Conservation (phyloP, 2,113 vertebrate species). For the Acanthochromis polyacanthus region DNA sequence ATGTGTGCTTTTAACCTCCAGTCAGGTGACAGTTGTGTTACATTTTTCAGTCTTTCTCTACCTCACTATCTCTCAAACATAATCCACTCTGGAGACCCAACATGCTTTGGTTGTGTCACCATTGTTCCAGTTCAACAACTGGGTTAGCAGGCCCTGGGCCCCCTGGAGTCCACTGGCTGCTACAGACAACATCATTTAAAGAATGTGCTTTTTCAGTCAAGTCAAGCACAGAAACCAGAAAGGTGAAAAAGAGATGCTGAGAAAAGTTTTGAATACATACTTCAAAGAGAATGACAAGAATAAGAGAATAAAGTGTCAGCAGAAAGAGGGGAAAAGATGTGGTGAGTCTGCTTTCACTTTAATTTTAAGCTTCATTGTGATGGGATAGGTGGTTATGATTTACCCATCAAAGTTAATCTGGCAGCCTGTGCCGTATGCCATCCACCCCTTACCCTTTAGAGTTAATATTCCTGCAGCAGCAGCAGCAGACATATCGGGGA, state of each 20-base stretch:
- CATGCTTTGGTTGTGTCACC: conserved; percentile 37
- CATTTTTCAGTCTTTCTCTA: conserved; percentile 11
- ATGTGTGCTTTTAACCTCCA: not conserved
- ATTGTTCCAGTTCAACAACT: conserved; percentile 62
- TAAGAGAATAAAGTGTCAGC: not conserved
- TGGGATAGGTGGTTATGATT: conserved; percentile 8
- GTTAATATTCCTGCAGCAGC: conserved; percentile 32
- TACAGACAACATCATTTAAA: conserved; percentile 56
- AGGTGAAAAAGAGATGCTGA: conserved; percentile 16
- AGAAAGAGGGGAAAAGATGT: not conserved
- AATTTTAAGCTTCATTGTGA: conserved; percentile 8
- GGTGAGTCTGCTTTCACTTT: not conserved
- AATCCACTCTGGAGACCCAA: conserved; percentile 29
- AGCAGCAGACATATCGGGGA: conserved; percentile 59
- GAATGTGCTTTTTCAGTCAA: conserved; percentile 38
- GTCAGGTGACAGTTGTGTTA: conserved; percentile 19
- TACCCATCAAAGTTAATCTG: conserved; percentile 34
- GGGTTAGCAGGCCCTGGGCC: conserved; percentile 37
- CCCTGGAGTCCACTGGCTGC: conserved; percentile 17
- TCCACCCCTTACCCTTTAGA: conserved; percentile 12
- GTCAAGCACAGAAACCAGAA: conserved; percentile 19
- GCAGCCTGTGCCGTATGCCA: conserved; percentile 12
- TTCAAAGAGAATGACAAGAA: not conserved
- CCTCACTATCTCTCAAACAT: not conserved
- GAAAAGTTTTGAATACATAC: not conserved